Evolutionary conservation across 2,113 vertebrate genomes (phyloP).

Genomic region (Amblyopsis rosae): DNA sequence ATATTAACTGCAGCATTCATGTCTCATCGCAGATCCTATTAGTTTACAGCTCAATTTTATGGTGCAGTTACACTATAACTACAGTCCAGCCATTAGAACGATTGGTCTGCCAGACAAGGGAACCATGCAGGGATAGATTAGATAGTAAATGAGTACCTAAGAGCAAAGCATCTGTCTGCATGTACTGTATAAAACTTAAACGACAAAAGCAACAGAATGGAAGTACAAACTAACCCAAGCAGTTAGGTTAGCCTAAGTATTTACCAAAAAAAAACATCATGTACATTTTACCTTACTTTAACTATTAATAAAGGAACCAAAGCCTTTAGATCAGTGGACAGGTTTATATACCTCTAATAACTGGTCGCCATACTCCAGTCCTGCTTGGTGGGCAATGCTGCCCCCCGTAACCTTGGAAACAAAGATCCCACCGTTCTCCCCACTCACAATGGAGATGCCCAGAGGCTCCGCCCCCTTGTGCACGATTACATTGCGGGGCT

Average conservation of each 20-base stretch:
- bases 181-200: slow-evolving; percentile 2
- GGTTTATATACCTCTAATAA: slow-evolving; percentile 86
- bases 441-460: slow-evolving; percentile 96
- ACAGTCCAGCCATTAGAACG: too few species aligned
- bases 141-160: background rate
- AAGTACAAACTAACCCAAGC: too few species aligned
- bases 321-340: too few species aligned
- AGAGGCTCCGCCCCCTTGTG: slow-evolving; percentile 95
- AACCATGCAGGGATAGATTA: background rate
- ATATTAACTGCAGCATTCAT: too few species aligned
- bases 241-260: too few species aligned
- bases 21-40: too few species aligned
- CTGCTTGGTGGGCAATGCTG: slow-evolving; percentile 97
- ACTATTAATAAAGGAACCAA: too few species aligned
- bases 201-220: background rate
- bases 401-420: slow-evolving; percentile 95
- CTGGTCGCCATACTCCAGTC: slow-evolving; percentile 96
- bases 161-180: background rate
- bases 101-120: slow-evolving; percentile 1
- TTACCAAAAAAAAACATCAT: too few species aligned
- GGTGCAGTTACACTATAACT: background rate
- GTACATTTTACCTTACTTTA: too few species aligned
- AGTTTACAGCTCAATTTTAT: too few species aligned
- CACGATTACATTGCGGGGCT: slow-evolving; percentile 93
- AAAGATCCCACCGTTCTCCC: slow-evolving; percentile 96